These are phyloP conservation scores for Arnoldichthys spilopterus DNA, from an alignment of 2,797 vertebrate genomes.

Conservation along the genomic window DNA sequence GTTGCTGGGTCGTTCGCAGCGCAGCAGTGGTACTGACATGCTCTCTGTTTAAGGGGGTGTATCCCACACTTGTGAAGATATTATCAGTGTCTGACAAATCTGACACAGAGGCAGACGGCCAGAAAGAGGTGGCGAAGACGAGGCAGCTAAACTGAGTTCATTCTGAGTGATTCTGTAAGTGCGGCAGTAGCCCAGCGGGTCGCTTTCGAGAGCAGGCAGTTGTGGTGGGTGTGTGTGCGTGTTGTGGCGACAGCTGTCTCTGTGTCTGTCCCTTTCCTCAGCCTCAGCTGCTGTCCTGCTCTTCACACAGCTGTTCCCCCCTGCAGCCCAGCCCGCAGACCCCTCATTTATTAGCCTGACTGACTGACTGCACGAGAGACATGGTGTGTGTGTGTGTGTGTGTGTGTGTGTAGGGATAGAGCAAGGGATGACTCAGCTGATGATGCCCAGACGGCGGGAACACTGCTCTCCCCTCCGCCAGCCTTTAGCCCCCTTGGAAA, in stretches of 20 bases:
- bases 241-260: slow-evolving; percentile 84
- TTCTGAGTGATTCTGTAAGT: background rate
- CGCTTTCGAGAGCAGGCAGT: slow-evolving; percentile 63
- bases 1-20: no score
- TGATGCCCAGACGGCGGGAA: slow-evolving; percentile 60
- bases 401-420: slow-evolving; percentile 61
- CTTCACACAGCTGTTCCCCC: slow-evolving; percentile 89
- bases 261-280: slow-evolving; percentile 75
- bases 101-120: background rate
- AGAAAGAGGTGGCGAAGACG: no score
- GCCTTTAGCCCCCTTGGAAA: slow-evolving; percentile 50
- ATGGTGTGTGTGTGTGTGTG: slow-evolving; percentile 17
- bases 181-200: slow-evolving; percentile 52
- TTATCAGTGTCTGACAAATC: background rate
- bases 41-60: background rate
- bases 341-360: slow-evolving; percentile 82
- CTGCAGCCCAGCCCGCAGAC: slow-evolving; percentile 79
- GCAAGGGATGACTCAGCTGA: slow-evolving; percentile 79
- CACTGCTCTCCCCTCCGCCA: slow-evolving; percentile 37
- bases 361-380: slow-evolving; percentile 50
- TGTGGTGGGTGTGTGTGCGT: slow-evolving; percentile 42
- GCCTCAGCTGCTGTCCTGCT: slow-evolving; percentile 94
- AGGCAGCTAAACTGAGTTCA: background rate
- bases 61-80: no score
- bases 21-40: background rate